These are phyloP conservation scores for Therioaphis trifolii DNA, from an alignment of 2,888 invertebrate genomes.

Conservation along the genomic window DNA sequence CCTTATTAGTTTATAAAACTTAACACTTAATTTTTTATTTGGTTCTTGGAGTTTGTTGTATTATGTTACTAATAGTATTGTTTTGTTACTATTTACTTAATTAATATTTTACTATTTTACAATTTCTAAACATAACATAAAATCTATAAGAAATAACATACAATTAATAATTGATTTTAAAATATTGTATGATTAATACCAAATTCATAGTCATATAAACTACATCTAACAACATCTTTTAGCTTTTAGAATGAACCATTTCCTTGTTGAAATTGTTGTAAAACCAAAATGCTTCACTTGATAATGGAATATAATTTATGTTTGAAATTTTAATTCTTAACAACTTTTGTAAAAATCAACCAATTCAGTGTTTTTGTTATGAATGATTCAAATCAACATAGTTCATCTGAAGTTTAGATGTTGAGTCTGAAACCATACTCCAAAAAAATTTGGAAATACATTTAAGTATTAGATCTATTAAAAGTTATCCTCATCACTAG, in stretches of 20 bases:
- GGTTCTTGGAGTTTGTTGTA: background rate
- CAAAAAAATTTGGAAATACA: constrained; percentile 9
- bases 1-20: constrained; percentile 35
- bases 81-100: constrained; percentile 10
- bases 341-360: too few species aligned
- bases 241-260: background rate
- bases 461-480: constrained; percentile 14
- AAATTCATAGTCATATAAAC: background rate
- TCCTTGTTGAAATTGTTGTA: too few species aligned
- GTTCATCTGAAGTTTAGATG: background rate
- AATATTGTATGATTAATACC: background rate
- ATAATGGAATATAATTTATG: too few species aligned
- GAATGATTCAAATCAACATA: too few species aligned
- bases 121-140: background rate
- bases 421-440: background rate
- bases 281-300: too few species aligned
- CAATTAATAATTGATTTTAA: background rate
- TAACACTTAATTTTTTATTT: background rate
- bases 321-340: too few species aligned
- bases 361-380: too few species aligned
- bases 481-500: constrained; percentile 59
- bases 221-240: background rate
- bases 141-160: background rate
- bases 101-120: constrained; percentile 2
- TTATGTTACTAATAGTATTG: constrained; percentile 11